phyloP scores from a whole-genome alignment of 2,888 invertebrate genomes.

The Oeneis ivallda region DNA sequence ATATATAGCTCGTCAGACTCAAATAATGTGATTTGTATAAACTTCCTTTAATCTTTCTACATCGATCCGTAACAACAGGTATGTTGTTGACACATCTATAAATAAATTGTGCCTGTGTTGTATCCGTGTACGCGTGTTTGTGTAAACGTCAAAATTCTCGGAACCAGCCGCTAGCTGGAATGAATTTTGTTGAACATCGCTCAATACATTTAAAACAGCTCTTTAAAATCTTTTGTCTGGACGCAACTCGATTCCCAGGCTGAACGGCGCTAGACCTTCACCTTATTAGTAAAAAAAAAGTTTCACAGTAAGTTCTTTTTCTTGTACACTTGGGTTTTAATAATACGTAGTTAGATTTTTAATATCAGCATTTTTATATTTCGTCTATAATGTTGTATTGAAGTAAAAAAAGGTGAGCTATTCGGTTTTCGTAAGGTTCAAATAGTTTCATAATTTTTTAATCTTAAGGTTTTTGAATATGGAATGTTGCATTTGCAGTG shows the following conservation, averaged over 20 bases:
- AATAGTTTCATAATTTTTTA: neutral
- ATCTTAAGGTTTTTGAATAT: neutral
- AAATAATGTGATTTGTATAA: constrained; percentile 28
- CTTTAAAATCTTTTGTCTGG: constrained; percentile 35
- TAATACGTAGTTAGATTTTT: constrained; percentile 21
- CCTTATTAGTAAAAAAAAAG: neutral
- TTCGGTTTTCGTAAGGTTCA: neutral
- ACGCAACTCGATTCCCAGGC: constrained; percentile 21
- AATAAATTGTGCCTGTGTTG: constrained; percentile 52
- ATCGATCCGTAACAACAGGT: constrained; percentile 37
- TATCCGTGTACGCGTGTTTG: constrained; percentile 47
- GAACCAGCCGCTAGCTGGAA: constrained; percentile 57
- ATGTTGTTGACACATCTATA: constrained; percentile 66
- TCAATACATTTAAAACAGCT: constrained; percentile 63
- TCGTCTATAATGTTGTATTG: neutral
- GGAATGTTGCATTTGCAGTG: neutral
- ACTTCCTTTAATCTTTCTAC: neutral
- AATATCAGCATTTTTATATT: constrained; percentile 11
- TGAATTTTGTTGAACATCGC: constrained; percentile 51
- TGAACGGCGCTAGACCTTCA: neutral
- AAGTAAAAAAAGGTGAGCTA: neutral
- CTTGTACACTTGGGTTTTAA: neutral
- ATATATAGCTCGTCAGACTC: neutral
- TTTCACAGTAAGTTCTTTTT: constrained; percentile 19
- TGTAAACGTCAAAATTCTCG: constrained; percentile 66